Base-by-base conservation (phyloP, 2,113 vertebrate species). In the Eclectus roratus region DNA sequence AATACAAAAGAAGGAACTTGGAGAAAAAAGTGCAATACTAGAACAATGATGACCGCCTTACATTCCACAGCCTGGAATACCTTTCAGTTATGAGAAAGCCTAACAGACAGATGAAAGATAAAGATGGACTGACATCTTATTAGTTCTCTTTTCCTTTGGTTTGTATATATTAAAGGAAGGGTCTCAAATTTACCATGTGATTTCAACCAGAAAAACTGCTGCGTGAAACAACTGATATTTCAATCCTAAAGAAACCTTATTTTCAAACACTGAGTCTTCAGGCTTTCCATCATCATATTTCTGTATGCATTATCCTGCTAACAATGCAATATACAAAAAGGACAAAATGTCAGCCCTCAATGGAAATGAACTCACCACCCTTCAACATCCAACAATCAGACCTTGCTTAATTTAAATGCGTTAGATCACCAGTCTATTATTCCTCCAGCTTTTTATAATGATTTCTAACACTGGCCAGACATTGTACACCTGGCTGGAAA, bases 401-500 rank as follows among this genome's bases (percentile, higher is more conserved):
- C 24, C 63, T 72, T 47, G 35, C 89, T 84, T 89, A 58, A 95
- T 92, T 81, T 86, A 85, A 96, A 93, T 55, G 35, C 43, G 70
- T 83, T 93, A 91, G 25, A 89, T 72, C 72, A 64, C 39, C 68
- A 66, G 17, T 63, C 47, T 78, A 64, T 81, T 89, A 96, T 96
- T 94, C 71, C 46, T 89, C 85, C 56, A 89, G 81, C 77, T 88
- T 93, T 91, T 63, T 85, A 56, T 46, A 92, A 93, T 61, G 86
- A 86, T 87, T 95, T 86, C 80, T 89, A 70, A 84, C 68, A 74
- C 15, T 73, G 69, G 55, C 66, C 85, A 88, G 72, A 49, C 60
- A 46, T 76, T 86, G 74, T 31, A 94, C 80, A 97, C 93, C 96
- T 95, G 83, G 69, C 39, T 94, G n/a, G 64, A 93, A 92, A 83